These are phyloP conservation scores for Rhamphomyia laevipes DNA, from an alignment of 2,888 invertebrate genomes.

Conservation along the genomic window DNA sequence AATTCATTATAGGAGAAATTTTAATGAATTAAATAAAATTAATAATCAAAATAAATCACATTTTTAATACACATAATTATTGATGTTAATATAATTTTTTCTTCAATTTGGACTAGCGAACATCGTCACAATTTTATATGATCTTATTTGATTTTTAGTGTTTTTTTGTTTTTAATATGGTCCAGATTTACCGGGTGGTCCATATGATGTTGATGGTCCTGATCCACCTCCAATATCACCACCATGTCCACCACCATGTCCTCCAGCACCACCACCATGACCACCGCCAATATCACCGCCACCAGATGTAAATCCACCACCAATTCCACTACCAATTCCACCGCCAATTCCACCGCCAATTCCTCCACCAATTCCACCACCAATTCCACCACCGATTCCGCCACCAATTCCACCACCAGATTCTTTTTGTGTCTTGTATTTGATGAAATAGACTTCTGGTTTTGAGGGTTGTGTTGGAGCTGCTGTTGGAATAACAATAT, in stretches of 20 bases:
- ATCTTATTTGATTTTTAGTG: neutral
- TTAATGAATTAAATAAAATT: too few relatives aligned
- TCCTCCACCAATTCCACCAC: neutral
- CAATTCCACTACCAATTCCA: neutral
- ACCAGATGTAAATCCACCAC: neutral
- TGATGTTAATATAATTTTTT: neutral
- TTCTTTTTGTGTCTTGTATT: slow-evolving; percentile 53
- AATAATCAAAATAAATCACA: neutral
- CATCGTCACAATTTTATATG: slow-evolving; percentile 2
- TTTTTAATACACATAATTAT: neutral
- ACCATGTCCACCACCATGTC: neutral
- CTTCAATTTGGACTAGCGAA: slow-evolving; percentile 13
- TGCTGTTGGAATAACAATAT: slow-evolving; percentile 53
- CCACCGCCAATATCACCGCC: neutral
- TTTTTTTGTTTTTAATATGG: slow-evolving; percentile 35
- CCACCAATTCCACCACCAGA: neutral
- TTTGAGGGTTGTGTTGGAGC: slow-evolving; percentile 63
- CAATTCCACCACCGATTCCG: neutral
- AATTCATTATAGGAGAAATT: too few relatives aligned
- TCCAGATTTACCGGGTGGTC: slow-evolving; percentile 50
- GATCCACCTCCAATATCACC: slow-evolving; percentile 5
- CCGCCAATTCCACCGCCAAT: neutral
- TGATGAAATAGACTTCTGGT: slow-evolving; percentile 64
- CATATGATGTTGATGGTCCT: slow-evolving; percentile 39
- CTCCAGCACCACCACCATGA: too few relatives aligned